These are phyloP conservation scores for Rhagologus leucostigma DNA, from an alignment of 2,113 vertebrate genomes.

Conservation along the genomic window DNA sequence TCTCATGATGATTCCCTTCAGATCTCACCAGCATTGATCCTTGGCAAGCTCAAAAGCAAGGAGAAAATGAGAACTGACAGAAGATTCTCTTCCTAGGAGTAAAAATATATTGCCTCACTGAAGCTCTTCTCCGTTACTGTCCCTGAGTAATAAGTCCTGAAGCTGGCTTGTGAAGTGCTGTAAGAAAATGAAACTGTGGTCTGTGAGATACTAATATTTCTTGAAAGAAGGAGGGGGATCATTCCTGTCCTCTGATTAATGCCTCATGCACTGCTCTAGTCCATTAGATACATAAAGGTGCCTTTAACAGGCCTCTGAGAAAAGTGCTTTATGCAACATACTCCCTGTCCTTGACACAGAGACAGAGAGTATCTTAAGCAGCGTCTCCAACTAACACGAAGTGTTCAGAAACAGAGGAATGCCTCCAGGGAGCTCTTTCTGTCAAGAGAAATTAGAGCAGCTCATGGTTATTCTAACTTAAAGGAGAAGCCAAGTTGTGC, in stretches of 20 bases:
- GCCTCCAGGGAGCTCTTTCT: constrained; percentile 31
- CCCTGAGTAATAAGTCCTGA: constrained; percentile 37
- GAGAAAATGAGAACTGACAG: constrained; percentile 49
- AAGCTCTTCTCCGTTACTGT: background rate
- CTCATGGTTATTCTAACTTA: background rate
- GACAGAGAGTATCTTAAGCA: background rate
- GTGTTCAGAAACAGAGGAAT: background rate
- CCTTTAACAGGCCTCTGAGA: constrained; percentile 46
- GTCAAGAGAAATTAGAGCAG: constrained; percentile 28
- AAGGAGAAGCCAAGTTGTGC: background rate
- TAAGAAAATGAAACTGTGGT: constrained; percentile 19
- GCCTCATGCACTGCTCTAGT: background rate
- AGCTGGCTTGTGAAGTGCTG: background rate
- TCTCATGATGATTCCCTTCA: background rate
- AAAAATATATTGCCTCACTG: constrained; percentile 16
- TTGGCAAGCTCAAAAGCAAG: constrained; percentile 16
- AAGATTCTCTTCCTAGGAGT: background rate
- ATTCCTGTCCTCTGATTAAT: constrained; percentile 26
- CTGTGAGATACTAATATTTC: constrained; percentile 14
- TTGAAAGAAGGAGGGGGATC: background rate
- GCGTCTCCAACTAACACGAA: background rate
- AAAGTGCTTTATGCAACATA: background rate
- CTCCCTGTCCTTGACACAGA: constrained; percentile 19
- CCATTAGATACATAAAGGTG: constrained; percentile 24
- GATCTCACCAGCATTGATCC: background rate